Base-by-base conservation (phyloP, 2,113 vertebrate genomes). In the Podocnemis expansa region DNA sequence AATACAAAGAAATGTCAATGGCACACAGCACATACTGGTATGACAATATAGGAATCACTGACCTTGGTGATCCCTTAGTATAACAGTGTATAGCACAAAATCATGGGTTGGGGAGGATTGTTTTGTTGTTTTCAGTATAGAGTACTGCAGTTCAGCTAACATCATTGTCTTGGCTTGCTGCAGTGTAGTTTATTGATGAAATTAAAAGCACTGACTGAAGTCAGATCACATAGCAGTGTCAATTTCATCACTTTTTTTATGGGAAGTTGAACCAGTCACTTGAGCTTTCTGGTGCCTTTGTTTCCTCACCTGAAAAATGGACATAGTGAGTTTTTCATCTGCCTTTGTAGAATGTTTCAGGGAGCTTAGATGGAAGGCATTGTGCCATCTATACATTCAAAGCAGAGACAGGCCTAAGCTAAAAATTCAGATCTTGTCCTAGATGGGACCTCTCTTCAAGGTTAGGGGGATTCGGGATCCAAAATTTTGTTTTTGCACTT, bases 1-100 rank as follows among this genome's bases (percentile, higher is more conserved):
- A 96, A 92, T 89, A 49, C 86, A 94, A 94, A 91, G 92, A 91
- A 47, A 80, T 89, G 52, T 93, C 88, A 93, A 27, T 43, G 56
- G 6, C 31, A 89, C 63, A 88, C 43, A 49, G 60, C 47, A 87
- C 55, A 56, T 85, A 76, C 85, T 89, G 88, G 80, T 87, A 92
- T 96, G 55, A 45, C 83, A 89, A 7, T 81, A 54, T 17, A 78
- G 91, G 60, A 92, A 85, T 89, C 31, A n/a, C 84, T 56, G 52
- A 73, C 84, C 52, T 89, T 17, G 9, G 60, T 51, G 56, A 79
- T 88, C 41, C 31, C 80, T 84, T 92, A 38, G 54, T 56, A 83
- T 88, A 94, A 93, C 4, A 93, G 31, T 17, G 54, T 41, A 84
- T 90, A 95, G 8, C 22, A 38, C 55, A 25, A 34, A 56, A 85